These are phyloP conservation scores for Vulpes ferrilata DNA, from an alignment of 2,113 vertebrate species.

Conservation along the genomic window DNA sequence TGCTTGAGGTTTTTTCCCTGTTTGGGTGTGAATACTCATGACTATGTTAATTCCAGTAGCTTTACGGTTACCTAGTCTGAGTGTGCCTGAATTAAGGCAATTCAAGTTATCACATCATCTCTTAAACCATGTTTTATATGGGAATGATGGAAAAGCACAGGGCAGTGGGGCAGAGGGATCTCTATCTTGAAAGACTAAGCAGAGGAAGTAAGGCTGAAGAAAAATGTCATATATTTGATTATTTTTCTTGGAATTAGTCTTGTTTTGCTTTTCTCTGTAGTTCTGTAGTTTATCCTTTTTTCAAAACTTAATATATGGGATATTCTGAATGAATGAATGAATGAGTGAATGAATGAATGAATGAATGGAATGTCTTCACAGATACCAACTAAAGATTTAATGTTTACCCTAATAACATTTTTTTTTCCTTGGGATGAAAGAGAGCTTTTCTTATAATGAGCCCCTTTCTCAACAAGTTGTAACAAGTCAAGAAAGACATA, in stretches of 20 bases:
- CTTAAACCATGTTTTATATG: not conserved
- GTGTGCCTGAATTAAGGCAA: rapidly evolving
- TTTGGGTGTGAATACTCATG: not conserved
- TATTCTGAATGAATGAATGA: not conserved
- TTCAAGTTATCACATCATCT: too few species aligned
- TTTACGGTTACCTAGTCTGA: not conserved
- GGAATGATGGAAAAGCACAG: too few species aligned
- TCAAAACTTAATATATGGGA: not conserved
- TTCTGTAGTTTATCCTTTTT: not conserved
- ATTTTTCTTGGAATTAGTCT: not conserved
- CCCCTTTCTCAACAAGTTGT: not conserved
- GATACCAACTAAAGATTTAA: not conserved
- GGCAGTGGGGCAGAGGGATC: rapidly evolving
- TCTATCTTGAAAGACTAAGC: not conserved
- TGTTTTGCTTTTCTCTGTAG: not conserved
- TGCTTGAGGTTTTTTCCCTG: not conserved
- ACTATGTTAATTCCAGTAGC: rapidly evolving
- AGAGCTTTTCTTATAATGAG: not conserved
- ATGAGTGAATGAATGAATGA: not conserved
- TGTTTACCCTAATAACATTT: not conserved
- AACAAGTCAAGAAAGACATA: not conserved
- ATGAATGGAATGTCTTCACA: not conserved
- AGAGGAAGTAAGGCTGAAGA: not conserved
- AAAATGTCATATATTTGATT: not conserved
- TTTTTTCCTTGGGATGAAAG: not conserved